These are phyloP conservation scores for Zaprionus nigranus DNA, from an alignment of 1,140 invertebrate genomes.

Conservation along the genomic window DNA sequence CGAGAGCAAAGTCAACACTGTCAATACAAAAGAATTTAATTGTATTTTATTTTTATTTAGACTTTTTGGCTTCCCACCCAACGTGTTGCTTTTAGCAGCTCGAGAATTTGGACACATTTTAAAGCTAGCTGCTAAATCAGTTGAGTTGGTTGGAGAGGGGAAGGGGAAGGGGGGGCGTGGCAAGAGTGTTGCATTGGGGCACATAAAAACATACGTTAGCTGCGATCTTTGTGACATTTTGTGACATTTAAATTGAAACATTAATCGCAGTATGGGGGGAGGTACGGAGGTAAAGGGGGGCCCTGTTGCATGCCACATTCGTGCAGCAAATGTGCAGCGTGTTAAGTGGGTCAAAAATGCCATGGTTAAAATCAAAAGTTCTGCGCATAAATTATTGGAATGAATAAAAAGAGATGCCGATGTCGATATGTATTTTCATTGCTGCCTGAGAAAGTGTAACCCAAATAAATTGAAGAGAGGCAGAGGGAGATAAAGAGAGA, in stretches of 20 bases:
- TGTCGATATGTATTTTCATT: neutral
- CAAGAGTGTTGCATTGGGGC: neutral
- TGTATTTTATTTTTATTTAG: conserved; percentile 27
- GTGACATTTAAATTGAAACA: conserved; percentile 54
- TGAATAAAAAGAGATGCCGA: neutral
- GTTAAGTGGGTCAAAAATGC: conserved; percentile 35
- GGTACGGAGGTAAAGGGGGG: neutral
- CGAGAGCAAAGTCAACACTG: conserved; percentile 8
- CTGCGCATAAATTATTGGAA: conserved; percentile 49
- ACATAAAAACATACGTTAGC: conserved; percentile 38
- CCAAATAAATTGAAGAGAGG: conserved; percentile 30
- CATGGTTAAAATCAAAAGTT: conserved; percentile 53
- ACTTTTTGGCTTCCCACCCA: neutral
- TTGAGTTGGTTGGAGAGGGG: neutral
- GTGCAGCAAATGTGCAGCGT: conserved; percentile 7
- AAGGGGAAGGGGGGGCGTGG: neutral
- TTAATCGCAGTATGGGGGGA: neutral
- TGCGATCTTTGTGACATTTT: conserved; percentile 59
- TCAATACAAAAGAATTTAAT: conserved; percentile 42
- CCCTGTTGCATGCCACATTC: conserved; percentile 6
- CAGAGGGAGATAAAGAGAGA: neutral
- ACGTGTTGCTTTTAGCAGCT: conserved; percentile 45
- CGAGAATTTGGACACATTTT: conserved; percentile 34
- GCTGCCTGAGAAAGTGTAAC: conserved; percentile 42
- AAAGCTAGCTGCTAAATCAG: conserved; percentile 24